phyloP scores from a whole-genome alignment of 92 coral and sea anemone species.

The Siderastrea radians region DNA sequence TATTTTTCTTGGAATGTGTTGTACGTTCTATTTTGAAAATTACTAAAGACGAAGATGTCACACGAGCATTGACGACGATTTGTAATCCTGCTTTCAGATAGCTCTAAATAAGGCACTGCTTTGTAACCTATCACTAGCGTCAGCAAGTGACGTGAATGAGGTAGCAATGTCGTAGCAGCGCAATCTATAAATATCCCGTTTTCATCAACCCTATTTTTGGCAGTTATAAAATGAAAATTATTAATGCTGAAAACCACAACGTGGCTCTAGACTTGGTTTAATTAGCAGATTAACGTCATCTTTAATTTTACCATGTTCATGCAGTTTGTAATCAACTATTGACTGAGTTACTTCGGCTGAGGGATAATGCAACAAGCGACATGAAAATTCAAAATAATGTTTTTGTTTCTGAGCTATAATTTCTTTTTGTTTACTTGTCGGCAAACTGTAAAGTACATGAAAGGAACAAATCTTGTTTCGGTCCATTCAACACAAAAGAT shows the following conservation, averaged over 20 bases:
- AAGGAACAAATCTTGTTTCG: background rate
- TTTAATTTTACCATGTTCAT: background rate
- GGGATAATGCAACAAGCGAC: background rate
- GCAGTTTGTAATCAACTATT: background rate
- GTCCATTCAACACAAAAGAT: background rate
- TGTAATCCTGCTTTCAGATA: too few species aligned
- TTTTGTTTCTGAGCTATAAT: background rate
- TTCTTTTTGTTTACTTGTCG: constrained; percentile 5
- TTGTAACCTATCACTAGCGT: too few species aligned
- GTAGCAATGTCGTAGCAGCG: too few species aligned
- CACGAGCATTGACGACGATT: too few species aligned
- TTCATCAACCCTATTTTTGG: too few species aligned
- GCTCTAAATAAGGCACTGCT: too few species aligned
- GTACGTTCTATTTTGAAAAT: too few species aligned
- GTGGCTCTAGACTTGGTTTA: background rate
- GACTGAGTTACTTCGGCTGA: background rate
- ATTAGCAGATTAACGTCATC: background rate
- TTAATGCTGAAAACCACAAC: constrained; percentile 13
- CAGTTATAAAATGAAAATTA: too few species aligned
- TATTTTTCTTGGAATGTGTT: too few species aligned
- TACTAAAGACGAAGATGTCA: too few species aligned
- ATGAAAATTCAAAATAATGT: background rate
- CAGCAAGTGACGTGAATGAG: too few species aligned
- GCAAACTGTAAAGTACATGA: constrained; percentile 8
- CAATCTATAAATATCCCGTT: too few species aligned